Evolutionary conservation across 1,140 invertebrate genomes (phyloP), one percentile per base, ranked within the genome.

Genomic region (Cotesia vestalis): DNA sequence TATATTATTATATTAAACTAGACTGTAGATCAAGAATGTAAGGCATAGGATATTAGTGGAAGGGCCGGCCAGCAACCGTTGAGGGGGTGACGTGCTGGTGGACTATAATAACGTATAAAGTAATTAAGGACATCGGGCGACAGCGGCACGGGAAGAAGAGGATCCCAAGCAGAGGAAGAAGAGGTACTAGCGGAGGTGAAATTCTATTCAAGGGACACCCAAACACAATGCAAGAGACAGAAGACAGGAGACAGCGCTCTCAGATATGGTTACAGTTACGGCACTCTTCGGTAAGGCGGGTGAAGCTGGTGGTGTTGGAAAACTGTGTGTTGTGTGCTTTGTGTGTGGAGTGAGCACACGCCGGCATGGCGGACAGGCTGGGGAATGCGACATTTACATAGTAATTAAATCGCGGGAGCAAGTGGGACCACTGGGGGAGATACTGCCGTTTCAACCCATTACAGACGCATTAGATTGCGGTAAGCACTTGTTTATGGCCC

Each of bases 111-210:
- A 86, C 84, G 84, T 86, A 85, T 85, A 86, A 87, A 86, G 85
- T 86, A 87, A 86, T 87, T 85, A 87, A 87, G 85, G 85, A 86
- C 85, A 86, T 86, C 83, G 82, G 85, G 85, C 81, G 85, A 85
- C 84, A 84, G 80, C 78, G 60, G 67, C 55, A 67, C 57, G 74
- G 71, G 71, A 73, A 72, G 66, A 66, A 74, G 59, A 62, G 66
- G 17, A 69, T 59, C 68, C 61, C 46, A 62, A 14, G 38, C 35
- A 38, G 52, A 66, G 35, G 51, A 9, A 14, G 69, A 11, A n/a
- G 36, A 46, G 35, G 27, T 34, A 38, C 17, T 6, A 46, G 67
- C 14, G 38, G 27, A 14, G 40, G 57, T 27, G 35, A 52, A 36
- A 55, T 46, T 27, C 27, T 27, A 27, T 27, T 46, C 40, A 46